A percentile compares a stretch with the other conserved stretches of the same genome.
These are phyloP conservation scores for Leptocoma aspasia DNA, from an alignment of 2,113 vertebrate species.

Conservation along the genomic window DNA sequence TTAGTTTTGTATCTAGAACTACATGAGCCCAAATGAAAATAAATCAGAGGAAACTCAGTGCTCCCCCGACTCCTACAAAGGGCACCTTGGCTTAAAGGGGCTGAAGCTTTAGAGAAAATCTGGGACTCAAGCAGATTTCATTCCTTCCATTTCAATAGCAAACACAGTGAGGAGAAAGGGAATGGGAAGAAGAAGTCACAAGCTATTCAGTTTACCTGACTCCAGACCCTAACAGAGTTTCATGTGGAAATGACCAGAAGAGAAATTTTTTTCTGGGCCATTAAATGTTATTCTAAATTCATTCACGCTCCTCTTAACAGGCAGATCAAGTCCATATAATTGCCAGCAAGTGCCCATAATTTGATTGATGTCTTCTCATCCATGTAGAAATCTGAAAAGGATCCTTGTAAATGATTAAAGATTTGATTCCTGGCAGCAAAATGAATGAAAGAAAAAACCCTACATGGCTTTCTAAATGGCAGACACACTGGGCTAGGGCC, in stretches of 20 bases:
- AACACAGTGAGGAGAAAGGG: neutral
- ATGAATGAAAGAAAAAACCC: neutral
- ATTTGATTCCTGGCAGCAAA: constrained; percentile 15
- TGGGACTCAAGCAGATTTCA: neutral
- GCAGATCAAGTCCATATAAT: neutral
- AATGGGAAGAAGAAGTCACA: neutral
- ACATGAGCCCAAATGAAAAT: neutral
- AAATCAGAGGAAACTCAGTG: neutral
- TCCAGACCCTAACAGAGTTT: neutral
- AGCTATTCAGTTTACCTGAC: neutral
- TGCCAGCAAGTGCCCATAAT: constrained; percentile 19
- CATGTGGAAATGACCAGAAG: neutral
- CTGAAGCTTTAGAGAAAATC: neutral
- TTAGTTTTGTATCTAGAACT: neutral
- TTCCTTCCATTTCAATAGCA: neutral
- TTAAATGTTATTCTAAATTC: constrained; percentile 42
- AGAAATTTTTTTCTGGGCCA: neutral
- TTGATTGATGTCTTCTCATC: constrained; percentile 32
- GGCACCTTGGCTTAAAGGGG: neutral
- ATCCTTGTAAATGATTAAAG: neutral
- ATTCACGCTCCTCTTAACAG: constrained; percentile 13
- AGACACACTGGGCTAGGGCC: neutral
- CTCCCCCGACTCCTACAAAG: neutral
- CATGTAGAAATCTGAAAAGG: constrained; percentile 18
- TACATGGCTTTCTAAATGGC: neutral